A percentile compares a stretch with the other conserved stretches of the same genome.
These are phyloP conservation scores for Thrips palmi DNA, from an alignment of 1,140 invertebrate species.

Conservation along the genomic window DNA sequence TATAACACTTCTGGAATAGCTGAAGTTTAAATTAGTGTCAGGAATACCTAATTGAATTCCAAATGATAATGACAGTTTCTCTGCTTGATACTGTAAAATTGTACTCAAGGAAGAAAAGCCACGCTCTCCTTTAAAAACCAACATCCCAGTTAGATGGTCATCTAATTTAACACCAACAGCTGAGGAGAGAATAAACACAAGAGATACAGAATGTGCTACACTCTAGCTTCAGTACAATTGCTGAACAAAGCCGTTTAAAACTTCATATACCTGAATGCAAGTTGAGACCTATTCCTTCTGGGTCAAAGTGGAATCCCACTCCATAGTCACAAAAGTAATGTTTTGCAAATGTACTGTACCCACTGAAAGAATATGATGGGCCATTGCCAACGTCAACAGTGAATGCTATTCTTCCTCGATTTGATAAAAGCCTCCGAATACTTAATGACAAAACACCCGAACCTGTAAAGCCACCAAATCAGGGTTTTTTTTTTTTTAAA, in stretches of 20 bases:
- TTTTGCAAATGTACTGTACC: conserved; percentile 47
- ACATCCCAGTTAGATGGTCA: no score
- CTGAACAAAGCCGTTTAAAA: no score
- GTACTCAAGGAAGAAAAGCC: no score
- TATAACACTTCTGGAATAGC: conserved; percentile 56
- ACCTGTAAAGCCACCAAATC: conserved; percentile 26
- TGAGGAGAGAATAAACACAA: conserved; percentile 26
- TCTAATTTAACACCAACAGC: conserved; percentile 70
- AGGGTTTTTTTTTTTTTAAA: no score
- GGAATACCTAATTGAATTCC: conserved; percentile 64
- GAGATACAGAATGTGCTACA: no score
- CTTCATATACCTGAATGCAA: no score
- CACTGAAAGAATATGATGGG: conserved; percentile 48
- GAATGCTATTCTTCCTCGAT: conserved; percentile 67
- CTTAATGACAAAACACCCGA: conserved; percentile 51
- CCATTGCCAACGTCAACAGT: conserved; percentile 60
- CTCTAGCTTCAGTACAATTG: no score
- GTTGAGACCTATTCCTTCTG: no score
- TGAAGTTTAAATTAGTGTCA: no score
- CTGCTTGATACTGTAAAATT: no score
- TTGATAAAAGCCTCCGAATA: conserved; percentile 54
- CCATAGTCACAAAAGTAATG: conserved; percentile 52
- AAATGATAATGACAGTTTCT: no score
- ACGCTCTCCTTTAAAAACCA: no score
- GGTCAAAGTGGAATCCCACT: conserved; percentile 47